Evolutionary conservation across 2,797 vertebrate species (phyloP).

Genomic region (Mormyrus hasselquistii): DNA sequence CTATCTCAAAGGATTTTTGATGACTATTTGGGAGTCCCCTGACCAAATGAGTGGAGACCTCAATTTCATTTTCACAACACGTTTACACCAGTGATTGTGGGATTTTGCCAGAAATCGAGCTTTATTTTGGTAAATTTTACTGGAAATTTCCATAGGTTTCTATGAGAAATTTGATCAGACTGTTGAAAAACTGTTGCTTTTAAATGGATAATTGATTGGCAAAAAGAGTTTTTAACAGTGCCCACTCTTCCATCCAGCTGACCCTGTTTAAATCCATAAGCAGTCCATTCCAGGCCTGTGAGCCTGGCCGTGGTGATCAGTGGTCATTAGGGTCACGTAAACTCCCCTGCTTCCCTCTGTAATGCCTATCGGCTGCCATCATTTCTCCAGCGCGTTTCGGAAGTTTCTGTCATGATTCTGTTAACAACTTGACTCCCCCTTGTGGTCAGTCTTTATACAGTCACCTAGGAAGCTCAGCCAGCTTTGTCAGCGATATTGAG

Average conservation of each 20-base stretch:
- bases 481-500: neutral
- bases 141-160: neutral
- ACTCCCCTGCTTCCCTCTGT: neutral
- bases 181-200: neutral
- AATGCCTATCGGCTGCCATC: neutral
- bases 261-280: neutral
- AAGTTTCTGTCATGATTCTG: neutral
- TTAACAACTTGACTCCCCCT: neutral
- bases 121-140: neutral
- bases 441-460: neutral
- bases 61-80: neutral
- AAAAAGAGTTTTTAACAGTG: neutral
- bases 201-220: neutral
- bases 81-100: neutral
- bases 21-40: neutral
- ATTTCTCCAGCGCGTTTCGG: neutral
- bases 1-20: neutral
- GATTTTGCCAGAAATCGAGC: neutral
- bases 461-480: neutral
- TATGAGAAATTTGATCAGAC: neutral
- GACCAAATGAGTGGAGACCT: neutral
- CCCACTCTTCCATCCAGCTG: neutral
- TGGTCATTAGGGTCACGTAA: neutral
- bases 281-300: neutral
- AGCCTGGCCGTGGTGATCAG: neutral